A percentile compares a stretch with the other conserved stretches of the same genome.
These are phyloP conservation scores for Cynopterus sphinx DNA, from an alignment of 2,797 vertebrate genomes.

Conservation along the genomic window DNA sequence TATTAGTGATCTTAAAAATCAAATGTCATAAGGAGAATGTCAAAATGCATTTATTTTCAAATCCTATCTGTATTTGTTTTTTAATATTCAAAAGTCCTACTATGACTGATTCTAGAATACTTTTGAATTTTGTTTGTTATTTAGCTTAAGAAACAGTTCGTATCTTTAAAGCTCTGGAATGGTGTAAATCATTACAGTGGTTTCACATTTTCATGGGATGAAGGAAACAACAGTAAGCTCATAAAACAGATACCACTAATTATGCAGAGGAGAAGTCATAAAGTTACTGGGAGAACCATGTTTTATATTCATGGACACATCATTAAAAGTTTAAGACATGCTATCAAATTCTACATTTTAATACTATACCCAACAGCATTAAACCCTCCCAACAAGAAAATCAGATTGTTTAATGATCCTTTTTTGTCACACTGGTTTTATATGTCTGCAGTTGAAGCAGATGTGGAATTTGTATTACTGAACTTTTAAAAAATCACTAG, in stretches of 20 bases:
- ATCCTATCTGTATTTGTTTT: not conserved
- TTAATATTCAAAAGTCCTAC: not conserved
- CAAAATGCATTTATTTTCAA: slow-evolving; percentile 63
- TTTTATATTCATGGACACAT: slow-evolving; percentile 91
- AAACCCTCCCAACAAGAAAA: slow-evolving; percentile 89
- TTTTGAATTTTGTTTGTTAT: slow-evolving; percentile 41
- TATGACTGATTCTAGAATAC: slow-evolving; percentile 54
- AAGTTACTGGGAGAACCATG: slow-evolving; percentile 88
- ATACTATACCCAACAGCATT: slow-evolving; percentile 87
- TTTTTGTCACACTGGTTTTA: slow-evolving; percentile 88
- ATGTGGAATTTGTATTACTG: slow-evolving; percentile 80
- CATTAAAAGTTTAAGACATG: slow-evolving; percentile 90
- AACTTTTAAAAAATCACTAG: slow-evolving; percentile 69
- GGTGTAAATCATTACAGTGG: slow-evolving; percentile 89
- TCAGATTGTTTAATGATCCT: slow-evolving; percentile 87
- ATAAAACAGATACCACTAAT: slow-evolving; percentile 92
- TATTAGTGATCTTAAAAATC: slow-evolving; percentile 53
- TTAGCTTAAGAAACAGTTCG: slow-evolving; percentile 75
- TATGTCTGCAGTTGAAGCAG: slow-evolving; percentile 84
- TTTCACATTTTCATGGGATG: slow-evolving; percentile 89
- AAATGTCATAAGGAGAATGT: slow-evolving; percentile 22
- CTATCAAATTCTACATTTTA: slow-evolving; percentile 91
- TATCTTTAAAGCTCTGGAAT: slow-evolving; percentile 83
- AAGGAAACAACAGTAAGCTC: slow-evolving; percentile 89
- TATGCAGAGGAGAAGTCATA: slow-evolving; percentile 90